These are phyloP conservation scores for Trachymyrmex septentrionalis DNA, from an alignment of 1,140 invertebrate species.

Conservation along the genomic window DNA sequence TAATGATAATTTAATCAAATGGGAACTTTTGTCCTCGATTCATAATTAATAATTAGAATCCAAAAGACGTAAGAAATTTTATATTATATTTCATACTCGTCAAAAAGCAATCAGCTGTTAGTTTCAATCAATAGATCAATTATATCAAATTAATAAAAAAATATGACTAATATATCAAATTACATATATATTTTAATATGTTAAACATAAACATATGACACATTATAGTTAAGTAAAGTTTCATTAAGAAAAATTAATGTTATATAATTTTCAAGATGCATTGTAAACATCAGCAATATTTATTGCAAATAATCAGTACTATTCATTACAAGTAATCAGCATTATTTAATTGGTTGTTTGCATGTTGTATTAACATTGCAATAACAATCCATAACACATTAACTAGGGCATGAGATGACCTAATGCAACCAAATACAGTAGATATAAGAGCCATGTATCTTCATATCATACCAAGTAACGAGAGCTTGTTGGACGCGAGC, in stretches of 20 bases:
- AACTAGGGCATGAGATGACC: constrained; percentile 43
- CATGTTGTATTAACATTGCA: background rate
- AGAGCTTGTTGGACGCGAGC: constrained; percentile 34
- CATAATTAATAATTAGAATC: background rate
- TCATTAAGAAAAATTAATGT: background rate
- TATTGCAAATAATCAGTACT: background rate
- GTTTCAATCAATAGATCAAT: background rate
- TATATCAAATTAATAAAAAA: no score
- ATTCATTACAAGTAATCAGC: background rate
- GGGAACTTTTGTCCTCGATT: background rate
- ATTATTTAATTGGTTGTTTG: background rate
- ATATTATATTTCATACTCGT: background rate
- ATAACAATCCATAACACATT: constrained; percentile 39
- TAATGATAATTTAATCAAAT: background rate
- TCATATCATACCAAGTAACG: constrained; percentile 20
- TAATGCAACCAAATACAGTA: constrained; percentile 1
- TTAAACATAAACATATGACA: background rate
- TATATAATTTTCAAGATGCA: background rate
- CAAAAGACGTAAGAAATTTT: background rate
- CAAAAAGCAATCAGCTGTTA: background rate
- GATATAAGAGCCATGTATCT: constrained; percentile 29
- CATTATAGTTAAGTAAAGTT: background rate
- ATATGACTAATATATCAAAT: no score
- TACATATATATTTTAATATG: background rate
- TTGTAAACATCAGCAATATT: background rate